Evolutionary conservation across 1,140 invertebrate species (phyloP), one percentile per base, ranked within the genome.

Genomic region (Neodiprion fabricii): DNA sequence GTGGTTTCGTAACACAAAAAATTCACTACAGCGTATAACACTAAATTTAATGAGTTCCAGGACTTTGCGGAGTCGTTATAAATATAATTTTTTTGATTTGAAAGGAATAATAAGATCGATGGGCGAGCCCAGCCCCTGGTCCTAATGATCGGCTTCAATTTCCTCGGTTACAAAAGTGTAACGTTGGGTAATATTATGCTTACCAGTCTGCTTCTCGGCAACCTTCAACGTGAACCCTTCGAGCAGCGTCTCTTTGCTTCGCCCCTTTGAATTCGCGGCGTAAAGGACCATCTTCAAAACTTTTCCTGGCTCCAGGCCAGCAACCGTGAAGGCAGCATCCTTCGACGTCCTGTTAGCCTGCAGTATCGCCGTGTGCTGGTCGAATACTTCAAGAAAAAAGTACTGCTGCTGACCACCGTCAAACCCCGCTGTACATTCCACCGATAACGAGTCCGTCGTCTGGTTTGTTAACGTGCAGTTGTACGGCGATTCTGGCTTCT

Each of bases 251-350:
- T 95, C 91, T 72, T 96, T 95, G 77, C 95, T 96, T 61, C 92
- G 90, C 40, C 96, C 96, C 85, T 96, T 96, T 40, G 93, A 92
- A 86, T 97, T 97, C 61, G 94, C 91, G 0, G 96, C 94, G 83
- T 95, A 97, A 5, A 96, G 88, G 67, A 91, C 87, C 85, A 96
- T 92, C 71, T 91, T 90, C 28, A 95, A 90, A 48, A 91, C 88
- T 75, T 91, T 91, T 2, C 93, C 94, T 0, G 94, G 90, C 68
- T 92, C 91, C 17, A 96, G 86, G 1, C 91, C 92, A 75, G 90
- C 91, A 1, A 95, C 92, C 14, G 90, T 90, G 81, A 96, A 93
- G 21, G 89, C 86, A 48, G 23, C 48, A n/a, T 89, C 85, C 73
- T 89, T 91, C 17, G 92, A 91, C n/a, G 92, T 92, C 12, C 93